Evolutionary conservation across 2,113 vertebrate species (phyloP).

Genomic region (Corynorhinus townsendii): DNA sequence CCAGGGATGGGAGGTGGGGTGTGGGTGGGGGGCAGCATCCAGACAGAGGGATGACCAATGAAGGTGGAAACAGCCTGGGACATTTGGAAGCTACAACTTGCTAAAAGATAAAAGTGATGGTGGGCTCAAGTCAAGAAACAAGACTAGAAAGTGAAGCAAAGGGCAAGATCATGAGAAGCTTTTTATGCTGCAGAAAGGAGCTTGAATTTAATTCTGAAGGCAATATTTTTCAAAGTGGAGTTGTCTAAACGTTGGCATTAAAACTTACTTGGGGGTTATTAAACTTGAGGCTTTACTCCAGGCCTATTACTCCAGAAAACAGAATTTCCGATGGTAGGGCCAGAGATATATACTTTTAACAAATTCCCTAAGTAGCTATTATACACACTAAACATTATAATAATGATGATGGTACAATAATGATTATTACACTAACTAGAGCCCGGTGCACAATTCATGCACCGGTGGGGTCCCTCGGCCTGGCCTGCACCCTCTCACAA

Average conservation of each 20-base stretch:
- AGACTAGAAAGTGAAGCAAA: neutral
- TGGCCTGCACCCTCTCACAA: too few relatives aligned
- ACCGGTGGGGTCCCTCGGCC: too few relatives aligned
- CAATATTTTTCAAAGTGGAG: neutral
- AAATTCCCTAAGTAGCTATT: neutral
- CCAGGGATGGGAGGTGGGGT: neutral
- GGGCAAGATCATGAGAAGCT: neutral
- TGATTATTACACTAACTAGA: neutral
- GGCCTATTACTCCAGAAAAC: neutral
- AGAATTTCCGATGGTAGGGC: neutral
- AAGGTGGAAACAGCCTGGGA: neutral
- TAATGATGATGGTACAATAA: neutral
- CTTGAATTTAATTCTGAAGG: neutral
- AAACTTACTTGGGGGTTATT: neutral
- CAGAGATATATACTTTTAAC: neutral
- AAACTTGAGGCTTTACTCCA: neutral
- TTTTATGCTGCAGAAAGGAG: neutral
- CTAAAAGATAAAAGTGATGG: neutral
- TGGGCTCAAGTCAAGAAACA: neutral
- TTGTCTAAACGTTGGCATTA: neutral
- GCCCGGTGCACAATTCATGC: too few relatives aligned
- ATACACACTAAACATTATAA: neutral
- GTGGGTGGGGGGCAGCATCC: rapidly evolving
- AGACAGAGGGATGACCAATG: neutral
- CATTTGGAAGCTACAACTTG: neutral